phyloP scores from a whole-genome alignment of 2,888 invertebrate genomes.

The Brachynemurus nebulosus region DNA sequence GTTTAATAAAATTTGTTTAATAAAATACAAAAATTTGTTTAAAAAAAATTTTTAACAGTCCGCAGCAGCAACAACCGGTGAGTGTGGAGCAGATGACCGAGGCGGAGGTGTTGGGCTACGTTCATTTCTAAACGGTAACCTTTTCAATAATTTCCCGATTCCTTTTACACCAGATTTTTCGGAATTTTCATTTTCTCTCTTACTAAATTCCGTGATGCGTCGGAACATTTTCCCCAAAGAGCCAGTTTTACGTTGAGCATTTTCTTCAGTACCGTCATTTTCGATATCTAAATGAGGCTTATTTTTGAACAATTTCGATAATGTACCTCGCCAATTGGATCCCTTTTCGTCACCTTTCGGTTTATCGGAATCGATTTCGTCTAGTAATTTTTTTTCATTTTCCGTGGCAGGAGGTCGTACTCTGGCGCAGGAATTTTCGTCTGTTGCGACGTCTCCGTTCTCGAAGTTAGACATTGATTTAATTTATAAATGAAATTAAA shows the following conservation, averaged over 20 bases:
- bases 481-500: no score
- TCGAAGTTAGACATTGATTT: no score
- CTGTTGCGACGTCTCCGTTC: no score
- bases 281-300: background rate
- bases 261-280: background rate
- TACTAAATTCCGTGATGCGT: background rate
- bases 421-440: no score
- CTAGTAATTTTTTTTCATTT: background rate
- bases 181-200: constrained; percentile 2
- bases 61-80: background rate
- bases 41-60: background rate
- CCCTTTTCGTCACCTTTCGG: background rate
- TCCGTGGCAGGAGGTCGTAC: no score
- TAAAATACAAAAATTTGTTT: no score
- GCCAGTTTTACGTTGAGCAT: background rate
- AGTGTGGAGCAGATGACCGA: background rate
- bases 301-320: constrained; percentile 6
- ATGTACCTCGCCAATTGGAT: constrained; percentile 3
- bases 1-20: no score
- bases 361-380: background rate
- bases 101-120: background rate
- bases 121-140: constrained; percentile 4
- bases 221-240: constrained; percentile 2
- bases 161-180: no score
- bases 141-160: constrained; percentile 2